Evolutionary conservation across 1,140 invertebrate species (phyloP), one percentile per base, ranked within the genome.

Genomic region (Eumeta japonica): DNA sequence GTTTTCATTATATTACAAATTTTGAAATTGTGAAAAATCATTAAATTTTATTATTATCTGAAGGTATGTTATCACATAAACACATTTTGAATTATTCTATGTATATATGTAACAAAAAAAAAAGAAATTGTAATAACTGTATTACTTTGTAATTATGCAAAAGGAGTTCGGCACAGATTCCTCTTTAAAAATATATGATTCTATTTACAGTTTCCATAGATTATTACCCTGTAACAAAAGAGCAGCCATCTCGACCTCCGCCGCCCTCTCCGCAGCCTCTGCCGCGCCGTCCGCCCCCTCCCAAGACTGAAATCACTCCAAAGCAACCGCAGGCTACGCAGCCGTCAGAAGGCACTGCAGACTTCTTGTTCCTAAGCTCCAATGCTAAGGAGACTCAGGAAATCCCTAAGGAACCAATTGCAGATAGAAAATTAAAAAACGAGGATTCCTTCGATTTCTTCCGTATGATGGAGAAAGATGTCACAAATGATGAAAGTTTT

Each of bases 381-480:
- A 39, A 19, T 9, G 28, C 33, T 16, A 7, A 32, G 10, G 31
- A 19, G 11, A n/a, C 18, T 27, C 48, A 24, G 37, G 44, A 17
- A 19, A 49, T 30, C 17, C 34, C 37, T 1, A 58, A 58, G 34
- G 20, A 28, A 1, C n/a, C n/a, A n/a, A n/a, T n/a, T n/a, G n/a
- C n/a, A n/a, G 52, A 59, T 20, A 57, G 45, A 34, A 68, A 66
- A 35, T 30, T 71, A 9, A 63, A 61, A 34, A 58, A 38, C 34
- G 58, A 62, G 10, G 72, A 77, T 31, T 74, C 74, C 1, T 77
- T 77, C 35, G 71, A 75, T 37, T 68, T 77, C 50, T 77, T 77
- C 39, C 64, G 70, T 9, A 58, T 71, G 62, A 64, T 70, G 63
- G 64, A 71, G 46, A 74, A 70, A 24, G 48, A 55, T 2, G 43